Percentiles rank a stretch among this genome's conserved stretches.
These are phyloP conservation scores for Trachelipus rathkii DNA, from an alignment of 1,140 invertebrate genomes.

Conservation along the genomic window DNA sequence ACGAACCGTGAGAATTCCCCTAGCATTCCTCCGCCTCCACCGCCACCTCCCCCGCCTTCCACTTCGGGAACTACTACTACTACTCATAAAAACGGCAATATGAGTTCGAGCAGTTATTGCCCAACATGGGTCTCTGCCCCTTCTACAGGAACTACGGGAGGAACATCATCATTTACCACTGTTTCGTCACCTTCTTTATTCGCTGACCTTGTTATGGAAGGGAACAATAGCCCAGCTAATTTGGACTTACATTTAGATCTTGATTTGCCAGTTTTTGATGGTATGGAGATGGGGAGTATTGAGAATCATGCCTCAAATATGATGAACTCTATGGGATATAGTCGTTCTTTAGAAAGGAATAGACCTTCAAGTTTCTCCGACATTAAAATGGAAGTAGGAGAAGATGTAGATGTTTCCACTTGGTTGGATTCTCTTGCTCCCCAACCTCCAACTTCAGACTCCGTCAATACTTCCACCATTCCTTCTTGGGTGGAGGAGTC, in stretches of 20 bases:
- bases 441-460: slow-evolving; percentile 30
- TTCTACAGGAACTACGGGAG: slow-evolving; percentile 50
- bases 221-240: slow-evolving; percentile 39
- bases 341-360: slow-evolving; percentile 10
- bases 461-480: neutral
- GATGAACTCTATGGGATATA: slow-evolving; percentile 10
- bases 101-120: slow-evolving; percentile 20
- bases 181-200: slow-evolving; percentile 38
- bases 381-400: slow-evolving; percentile 37
- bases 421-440: slow-evolving; percentile 31
- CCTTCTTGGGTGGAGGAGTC: neutral
- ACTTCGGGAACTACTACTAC: slow-evolving; percentile 18
- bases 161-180: slow-evolving; percentile 38
- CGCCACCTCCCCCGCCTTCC: slow-evolving; percentile 49
- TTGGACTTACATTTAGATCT: slow-evolving; percentile 47
- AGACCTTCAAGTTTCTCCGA: slow-evolving; percentile 21
- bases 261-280: slow-evolving; percentile 45
- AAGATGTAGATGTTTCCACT: slow-evolving; percentile 38
- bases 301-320: neutral
- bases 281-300: slow-evolving; percentile 45
- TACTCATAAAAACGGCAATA: slow-evolving; percentile 18
- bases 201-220: slow-evolving; percentile 45
- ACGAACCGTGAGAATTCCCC: slow-evolving; percentile 50
- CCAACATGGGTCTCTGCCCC: slow-evolving; percentile 51
- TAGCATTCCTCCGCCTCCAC: slow-evolving; percentile 48